Evolutionary conservation across 2,888 invertebrate species (phyloP).

Genomic region (Hartigia nigra): DNA sequence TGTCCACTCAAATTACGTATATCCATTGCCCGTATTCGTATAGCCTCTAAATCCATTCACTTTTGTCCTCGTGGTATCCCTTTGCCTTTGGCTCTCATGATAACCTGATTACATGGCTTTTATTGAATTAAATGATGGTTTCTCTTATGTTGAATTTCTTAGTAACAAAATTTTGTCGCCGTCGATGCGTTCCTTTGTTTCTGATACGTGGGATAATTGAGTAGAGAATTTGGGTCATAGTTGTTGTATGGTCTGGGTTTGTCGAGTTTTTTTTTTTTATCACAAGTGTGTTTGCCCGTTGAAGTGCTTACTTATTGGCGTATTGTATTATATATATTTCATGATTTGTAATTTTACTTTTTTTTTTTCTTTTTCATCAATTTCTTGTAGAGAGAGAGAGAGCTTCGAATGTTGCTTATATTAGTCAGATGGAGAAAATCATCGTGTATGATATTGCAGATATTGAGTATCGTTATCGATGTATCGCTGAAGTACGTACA

Average conservation of each 20-base stretch:
- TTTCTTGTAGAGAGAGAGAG: no score
- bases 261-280: no score
- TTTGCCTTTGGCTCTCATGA: not conserved
- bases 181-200: no score
- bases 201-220: no score
- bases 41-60: not conserved
- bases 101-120: not conserved
- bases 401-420: not conserved
- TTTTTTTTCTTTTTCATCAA: no score
- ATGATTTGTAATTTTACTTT: no score
- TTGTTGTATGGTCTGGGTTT: no score
- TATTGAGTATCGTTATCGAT: not conserved
- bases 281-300: no score
- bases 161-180: no score
- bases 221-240: no score
- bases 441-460: not conserved
- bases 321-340: no score
- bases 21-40: not conserved
- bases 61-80: not conserved
- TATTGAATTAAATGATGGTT: not conserved
- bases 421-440: not conserved
- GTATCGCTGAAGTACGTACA: not conserved
- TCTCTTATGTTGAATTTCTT: not conserved
- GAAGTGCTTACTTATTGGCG: no score
- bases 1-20: not conserved